Percentiles rank a stretch among this genome's conserved stretches.
Evolutionary conservation across 1,140 invertebrate species (phyloP).

Genomic region (Aphelinus atriplicis): DNA sequence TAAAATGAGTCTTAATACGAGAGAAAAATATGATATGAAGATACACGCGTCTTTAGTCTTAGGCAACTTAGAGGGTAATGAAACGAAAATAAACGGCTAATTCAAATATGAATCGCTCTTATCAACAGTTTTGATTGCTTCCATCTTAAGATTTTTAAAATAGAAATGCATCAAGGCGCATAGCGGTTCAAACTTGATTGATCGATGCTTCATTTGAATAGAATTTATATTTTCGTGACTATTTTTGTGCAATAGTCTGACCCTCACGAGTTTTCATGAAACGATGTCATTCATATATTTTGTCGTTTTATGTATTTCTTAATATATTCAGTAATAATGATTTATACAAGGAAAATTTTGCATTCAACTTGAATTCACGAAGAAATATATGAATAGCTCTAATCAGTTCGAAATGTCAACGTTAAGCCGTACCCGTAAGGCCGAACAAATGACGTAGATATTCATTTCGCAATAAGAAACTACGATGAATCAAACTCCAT

Average conservation of each 20-base stretch:
- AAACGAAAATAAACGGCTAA: conserved; percentile 3
- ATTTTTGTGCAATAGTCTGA: no score
- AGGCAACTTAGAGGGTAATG: conserved; percentile 4
- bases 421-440: background rate
- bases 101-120: conserved; percentile 29
- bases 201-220: conserved; percentile 4
- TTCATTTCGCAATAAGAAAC: conserved; percentile 4
- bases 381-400: no score
- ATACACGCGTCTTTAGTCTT: conserved; percentile 1
- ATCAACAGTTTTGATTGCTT: conserved; percentile 23
- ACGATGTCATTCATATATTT: no score
- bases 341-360: no score
- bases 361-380: no score
- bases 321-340: no score
- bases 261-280: no score
- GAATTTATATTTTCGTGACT: no score
- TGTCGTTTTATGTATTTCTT: no score
- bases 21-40: background rate
- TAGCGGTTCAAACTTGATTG: conserved; percentile 3
- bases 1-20: background rate
- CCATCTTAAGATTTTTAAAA: conserved; percentile 14
- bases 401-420: conserved; percentile 3
- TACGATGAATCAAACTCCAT: conserved; percentile 18
- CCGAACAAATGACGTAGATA: background rate
- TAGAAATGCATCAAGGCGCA: background rate